phyloP scores from a whole-genome alignment of 2,888 invertebrate genomes.

The Syrphus vitripennis region DNA sequence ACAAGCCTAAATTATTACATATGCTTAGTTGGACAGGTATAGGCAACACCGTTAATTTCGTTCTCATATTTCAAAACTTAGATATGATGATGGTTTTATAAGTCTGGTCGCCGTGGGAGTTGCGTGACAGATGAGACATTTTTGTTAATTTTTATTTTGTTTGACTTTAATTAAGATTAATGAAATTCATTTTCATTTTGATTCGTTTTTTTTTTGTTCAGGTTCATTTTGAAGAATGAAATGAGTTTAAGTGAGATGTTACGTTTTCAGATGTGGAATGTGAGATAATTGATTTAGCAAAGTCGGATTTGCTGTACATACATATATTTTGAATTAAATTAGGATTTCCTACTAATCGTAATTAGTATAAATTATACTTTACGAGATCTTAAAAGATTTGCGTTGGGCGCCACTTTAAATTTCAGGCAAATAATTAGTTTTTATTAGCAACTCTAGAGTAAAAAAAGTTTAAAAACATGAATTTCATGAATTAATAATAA shows the following conservation, averaged over 20 bases:
- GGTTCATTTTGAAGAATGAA: not conserved
- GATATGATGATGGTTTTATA: not conserved
- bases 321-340: too few relatives aligned
- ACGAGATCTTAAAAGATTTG: too few relatives aligned
- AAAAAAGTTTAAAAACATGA: too few relatives aligned
- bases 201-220: not conserved
- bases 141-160: not conserved
- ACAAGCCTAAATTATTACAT: not conserved
- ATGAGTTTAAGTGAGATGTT: not conserved
- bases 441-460: too few relatives aligned
- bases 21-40: not conserved
- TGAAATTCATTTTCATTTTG: not conserved
- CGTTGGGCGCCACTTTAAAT: too few relatives aligned
- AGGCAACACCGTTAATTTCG: slow-evolving; percentile 2
- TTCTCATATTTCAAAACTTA: slow-evolving; percentile 14
- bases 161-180: not conserved
- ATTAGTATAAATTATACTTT: too few relatives aligned
- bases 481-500: not conserved
- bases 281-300: too few relatives aligned
- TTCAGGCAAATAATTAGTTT: too few relatives aligned
- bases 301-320: too few relatives aligned
- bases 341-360: too few relatives aligned
- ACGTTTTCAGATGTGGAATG: not conserved
- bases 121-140: slow-evolving; percentile 8
- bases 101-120: not conserved